phyloP scores from a whole-genome alignment of 2,113 vertebrate species.

The Agapornis roseicollis region DNA sequence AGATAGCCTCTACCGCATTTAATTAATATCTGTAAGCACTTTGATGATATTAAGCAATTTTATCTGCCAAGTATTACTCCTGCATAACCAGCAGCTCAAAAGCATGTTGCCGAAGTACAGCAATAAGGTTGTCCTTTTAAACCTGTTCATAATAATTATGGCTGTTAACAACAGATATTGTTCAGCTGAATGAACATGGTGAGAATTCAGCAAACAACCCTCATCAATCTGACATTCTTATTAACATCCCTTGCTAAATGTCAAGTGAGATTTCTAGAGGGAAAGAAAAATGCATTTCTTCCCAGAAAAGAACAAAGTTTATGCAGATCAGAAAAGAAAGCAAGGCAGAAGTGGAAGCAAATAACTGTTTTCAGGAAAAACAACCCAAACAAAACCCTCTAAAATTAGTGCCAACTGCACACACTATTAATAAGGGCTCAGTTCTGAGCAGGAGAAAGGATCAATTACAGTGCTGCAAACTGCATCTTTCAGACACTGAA shows the following conservation, averaged over 20 bases:
- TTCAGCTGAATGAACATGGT: conserved; percentile 54
- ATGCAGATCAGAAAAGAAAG: conserved; percentile 59
- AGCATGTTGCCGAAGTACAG: conserved; percentile 27
- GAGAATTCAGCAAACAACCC: conserved; percentile 64
- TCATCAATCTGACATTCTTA: conserved; percentile 76
- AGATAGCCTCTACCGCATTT: not conserved
- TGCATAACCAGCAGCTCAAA: conserved; percentile 20
- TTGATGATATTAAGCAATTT: not conserved
- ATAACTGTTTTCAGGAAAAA: not conserved
- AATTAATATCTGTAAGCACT: not conserved
- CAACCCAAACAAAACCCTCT: not conserved
- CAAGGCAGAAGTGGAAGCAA: not conserved
- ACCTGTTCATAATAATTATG: conserved; percentile 66
- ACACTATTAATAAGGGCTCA: not conserved
- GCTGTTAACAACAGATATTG: conserved; percentile 59
- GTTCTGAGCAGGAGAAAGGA: not conserved
- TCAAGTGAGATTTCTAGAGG: conserved; percentile 72
- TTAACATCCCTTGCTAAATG: conserved; percentile 73
- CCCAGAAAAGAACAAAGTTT: conserved; percentile 39
- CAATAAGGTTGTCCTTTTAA: conserved; percentile 64
- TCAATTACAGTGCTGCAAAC: not conserved
- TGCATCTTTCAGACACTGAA: not conserved
- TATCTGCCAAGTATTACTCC: not conserved
- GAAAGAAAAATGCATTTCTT: conserved; percentile 53
- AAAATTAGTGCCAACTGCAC: not conserved